Evolutionary conservation across 92 coral and sea anemone genomes (phyloP).

Genomic region (Phymanthus crucifer): DNA sequence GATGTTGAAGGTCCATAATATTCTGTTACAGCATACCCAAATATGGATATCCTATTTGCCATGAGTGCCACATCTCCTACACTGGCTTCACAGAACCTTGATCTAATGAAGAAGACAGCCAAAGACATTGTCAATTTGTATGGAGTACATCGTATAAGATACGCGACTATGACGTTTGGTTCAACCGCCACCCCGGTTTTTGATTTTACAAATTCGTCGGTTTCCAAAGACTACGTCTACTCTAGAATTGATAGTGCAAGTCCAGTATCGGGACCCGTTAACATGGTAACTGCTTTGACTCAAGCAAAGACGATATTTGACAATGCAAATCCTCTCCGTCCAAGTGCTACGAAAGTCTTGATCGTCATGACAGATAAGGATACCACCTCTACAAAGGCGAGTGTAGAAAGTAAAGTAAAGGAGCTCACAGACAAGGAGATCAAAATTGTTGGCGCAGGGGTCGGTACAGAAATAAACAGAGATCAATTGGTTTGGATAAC

Average conservation of each 20-base stretch:
- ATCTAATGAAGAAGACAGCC: slow-evolving; percentile 18
- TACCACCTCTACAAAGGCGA: slow-evolving; percentile 34
- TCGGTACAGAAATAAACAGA: slow-evolving; percentile 48
- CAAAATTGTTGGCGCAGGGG: slow-evolving; percentile 62
- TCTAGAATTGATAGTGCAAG: slow-evolving; percentile 15
- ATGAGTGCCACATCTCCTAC: slow-evolving; percentile 27
- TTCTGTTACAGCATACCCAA: slow-evolving; percentile 16
- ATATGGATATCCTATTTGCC: slow-evolving; percentile 37
- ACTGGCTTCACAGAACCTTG: not conserved
- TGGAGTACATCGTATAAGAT: slow-evolving; percentile 27
- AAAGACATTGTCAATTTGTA: slow-evolving; percentile 30
- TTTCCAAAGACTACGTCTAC: slow-evolving; percentile 7
- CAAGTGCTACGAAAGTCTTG: slow-evolving; percentile 72
- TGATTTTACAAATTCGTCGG: not conserved
- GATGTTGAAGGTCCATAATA: too few relatives aligned
- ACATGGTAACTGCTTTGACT: slow-evolving; percentile 54
- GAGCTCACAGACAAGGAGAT: slow-evolving; percentile 50
- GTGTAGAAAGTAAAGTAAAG: slow-evolving; percentile 44
- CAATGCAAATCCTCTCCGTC: slow-evolving; percentile 49
- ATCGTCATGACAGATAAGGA: slow-evolving; percentile 72
- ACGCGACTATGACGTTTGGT: slow-evolving; percentile 19
- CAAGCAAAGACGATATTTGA: slow-evolving; percentile 57
- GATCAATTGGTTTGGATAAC: slow-evolving; percentile 26
- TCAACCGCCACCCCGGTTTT: not conserved
- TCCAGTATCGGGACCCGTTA: slow-evolving; percentile 1